Evolutionary conservation across 2,113 vertebrate genomes (phyloP), one percentile per base, ranked within the genome.

Genomic region (Chauna torquata): DNA sequence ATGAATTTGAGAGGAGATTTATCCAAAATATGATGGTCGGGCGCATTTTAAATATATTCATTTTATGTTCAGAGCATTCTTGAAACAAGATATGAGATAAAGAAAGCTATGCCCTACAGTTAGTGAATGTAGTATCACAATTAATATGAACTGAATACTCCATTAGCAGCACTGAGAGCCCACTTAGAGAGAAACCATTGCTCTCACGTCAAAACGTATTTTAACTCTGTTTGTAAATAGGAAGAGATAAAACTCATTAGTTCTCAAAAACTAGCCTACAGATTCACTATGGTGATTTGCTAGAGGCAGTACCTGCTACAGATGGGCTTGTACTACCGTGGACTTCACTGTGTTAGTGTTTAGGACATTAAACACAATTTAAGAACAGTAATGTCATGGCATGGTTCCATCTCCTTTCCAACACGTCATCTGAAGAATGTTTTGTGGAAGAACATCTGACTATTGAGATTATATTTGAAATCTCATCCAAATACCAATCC

Each of bases 151-250:
- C 10, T 25, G 36, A 82, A 34, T 59, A 86, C 69, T 80, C 82
- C 44, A 80, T 44, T 64, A 49, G 58, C 2, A 3, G 69, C 38
- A 79, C 12, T 0, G 0, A 74, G 49, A 52, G 38, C 23, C 12
- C 17, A 71, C 1, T 0, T 19, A 42, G 0, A 54, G 18, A 84
- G 7, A 84, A 91, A 84, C 0, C 12, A 57, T 5, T 42, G 2
- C n/a, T 83, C 49, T 59, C n/a, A 27, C 2, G 75, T 70, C 18
- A 79, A 78, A 89, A 74, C 19, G n/a, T 14, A 45, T 57, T 74
- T 69, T 28, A 55, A 82, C 19, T n/a, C 19, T 38, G 8, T 54
- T 75, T 79, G 50, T 70, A 65, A 82, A 58, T 19, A 86, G 40
- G 19, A 91, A 50, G 12, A 80, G 15, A 62, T 24, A 88, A 81